These are phyloP conservation scores for Malurus elegans DNA, from an alignment of 2,113 vertebrate genomes.

Conservation along the genomic window DNA sequence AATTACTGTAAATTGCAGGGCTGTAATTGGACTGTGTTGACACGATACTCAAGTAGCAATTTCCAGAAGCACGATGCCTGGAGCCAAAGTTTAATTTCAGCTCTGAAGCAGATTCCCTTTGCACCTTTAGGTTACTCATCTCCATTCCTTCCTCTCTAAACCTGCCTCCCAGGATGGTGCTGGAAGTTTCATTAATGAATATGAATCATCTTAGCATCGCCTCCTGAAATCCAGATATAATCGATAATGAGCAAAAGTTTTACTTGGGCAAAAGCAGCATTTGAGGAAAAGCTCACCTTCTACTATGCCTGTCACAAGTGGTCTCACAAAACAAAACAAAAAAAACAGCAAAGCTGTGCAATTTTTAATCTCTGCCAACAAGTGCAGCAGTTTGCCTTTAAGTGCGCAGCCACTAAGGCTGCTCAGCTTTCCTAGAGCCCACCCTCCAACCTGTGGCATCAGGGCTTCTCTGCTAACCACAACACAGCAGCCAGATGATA, in stretches of 20 bases:
- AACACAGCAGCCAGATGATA: background rate
- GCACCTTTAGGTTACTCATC: background rate
- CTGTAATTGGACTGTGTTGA: constrained; percentile 18
- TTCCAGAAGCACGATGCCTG: background rate
- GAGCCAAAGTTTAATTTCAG: constrained; percentile 2
- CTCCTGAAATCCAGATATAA: background rate
- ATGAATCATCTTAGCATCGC: background rate
- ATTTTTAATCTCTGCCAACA: background rate
- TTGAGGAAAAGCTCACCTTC: background rate
- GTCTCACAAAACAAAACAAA: background rate
- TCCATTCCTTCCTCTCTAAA: constrained; percentile 4
- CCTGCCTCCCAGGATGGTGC: background rate
- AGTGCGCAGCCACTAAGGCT: background rate
- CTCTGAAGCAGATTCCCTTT: background rate
- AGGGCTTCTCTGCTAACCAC: background rate
- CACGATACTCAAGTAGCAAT: background rate
- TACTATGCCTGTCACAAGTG: background rate
- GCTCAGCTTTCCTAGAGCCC: background rate
- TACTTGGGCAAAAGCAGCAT: background rate
- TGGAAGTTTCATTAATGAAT: background rate
- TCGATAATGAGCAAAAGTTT: background rate
- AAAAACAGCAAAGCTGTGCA: background rate
- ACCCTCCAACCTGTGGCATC: background rate
- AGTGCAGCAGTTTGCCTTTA: background rate
- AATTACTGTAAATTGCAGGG: background rate